phyloP scores from a whole-genome alignment of 2,888 invertebrate species.

The Lottia gigantea region DNA sequence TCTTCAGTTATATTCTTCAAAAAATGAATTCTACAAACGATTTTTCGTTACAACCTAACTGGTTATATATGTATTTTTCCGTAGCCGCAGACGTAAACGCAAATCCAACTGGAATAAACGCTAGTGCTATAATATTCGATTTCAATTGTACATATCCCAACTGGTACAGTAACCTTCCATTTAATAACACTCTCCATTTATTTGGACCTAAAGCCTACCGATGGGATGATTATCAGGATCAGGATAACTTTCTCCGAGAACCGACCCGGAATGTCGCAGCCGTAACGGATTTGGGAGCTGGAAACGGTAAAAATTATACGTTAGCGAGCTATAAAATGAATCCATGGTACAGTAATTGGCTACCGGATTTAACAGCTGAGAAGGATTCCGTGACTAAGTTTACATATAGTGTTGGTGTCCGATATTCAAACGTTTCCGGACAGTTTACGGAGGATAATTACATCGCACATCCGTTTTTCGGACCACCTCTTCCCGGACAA shows the following conservation, averaged over 20 bases:
- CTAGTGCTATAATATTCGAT: constrained; percentile 91
- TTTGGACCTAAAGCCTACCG: constrained; percentile 91
- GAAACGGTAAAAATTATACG: constrained; percentile 88
- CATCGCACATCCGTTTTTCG: constrained; percentile 51
- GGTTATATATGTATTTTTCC: constrained; percentile 96
- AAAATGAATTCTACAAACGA: constrained; percentile 42
- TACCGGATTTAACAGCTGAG: constrained; percentile 32
- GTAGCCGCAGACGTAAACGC: constrained; percentile 94
- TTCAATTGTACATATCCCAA: constrained; percentile 93
- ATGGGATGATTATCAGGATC: constrained; percentile 74
- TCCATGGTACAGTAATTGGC: constrained; percentile 38
- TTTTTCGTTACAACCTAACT: constrained; percentile 92
- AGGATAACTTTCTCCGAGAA: constrained; percentile 91
- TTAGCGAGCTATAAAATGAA: constrained; percentile 33
- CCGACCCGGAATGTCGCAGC: constrained; percentile 90
- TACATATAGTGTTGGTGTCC: constrained; percentile 54
- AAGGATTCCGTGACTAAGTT: constrained; percentile 36
- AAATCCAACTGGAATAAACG: constrained; percentile 82
- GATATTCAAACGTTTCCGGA: constrained; percentile 53
- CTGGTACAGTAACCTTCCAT: constrained; percentile 78
- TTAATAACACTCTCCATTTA: constrained; percentile 92
- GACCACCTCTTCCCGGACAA: constrained; percentile 56
- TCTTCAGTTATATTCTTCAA: constrained; percentile 67
- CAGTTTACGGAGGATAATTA: constrained; percentile 46
- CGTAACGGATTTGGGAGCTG: constrained; percentile 72